Percentiles rank a stretch among this genome's conserved stretches.
Evolutionary conservation across 2,797 vertebrate genomes (phyloP).

Genomic region (Manis pentadactyla): DNA sequence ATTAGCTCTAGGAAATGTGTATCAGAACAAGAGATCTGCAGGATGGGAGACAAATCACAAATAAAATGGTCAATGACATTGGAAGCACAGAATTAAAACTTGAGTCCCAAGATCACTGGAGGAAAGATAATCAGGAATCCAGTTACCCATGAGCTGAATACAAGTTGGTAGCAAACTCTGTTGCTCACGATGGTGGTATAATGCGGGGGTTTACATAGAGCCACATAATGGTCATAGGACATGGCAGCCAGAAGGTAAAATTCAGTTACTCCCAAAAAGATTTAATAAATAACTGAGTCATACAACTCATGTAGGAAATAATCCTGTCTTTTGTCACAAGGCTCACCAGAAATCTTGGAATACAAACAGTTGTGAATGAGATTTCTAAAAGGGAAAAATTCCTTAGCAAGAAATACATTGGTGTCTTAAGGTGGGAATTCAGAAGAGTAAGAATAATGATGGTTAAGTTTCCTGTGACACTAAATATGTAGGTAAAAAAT

Average conservation of each 20-base stretch:
- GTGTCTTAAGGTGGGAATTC: constrained; percentile 30
- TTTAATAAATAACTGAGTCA: constrained; percentile 20
- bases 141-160: constrained; percentile 35
- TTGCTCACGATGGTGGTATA: constrained; percentile 62
- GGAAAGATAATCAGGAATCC: constrained; percentile 53
- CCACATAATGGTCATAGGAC: constrained; percentile 52
- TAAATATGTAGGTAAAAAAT: not conserved
- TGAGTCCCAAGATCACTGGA: constrained; percentile 38
- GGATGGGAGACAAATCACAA: constrained; percentile 66
- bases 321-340: not conserved
- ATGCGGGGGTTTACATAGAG: constrained; percentile 61
- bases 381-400: too few species aligned
- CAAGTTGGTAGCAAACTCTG: constrained; percentile 16
- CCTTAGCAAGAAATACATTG: constrained; percentile 49
- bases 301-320: constrained; percentile 45
- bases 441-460: constrained; percentile 10
- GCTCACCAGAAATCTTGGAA: constrained; percentile 20
- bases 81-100: constrained; percentile 58
- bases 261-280: constrained; percentile 5
- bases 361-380: too few species aligned
- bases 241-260: constrained; percentile 56
- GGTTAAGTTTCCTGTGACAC: constrained; percentile 19
- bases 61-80: constrained; percentile 64
- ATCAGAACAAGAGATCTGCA: constrained; percentile 54
- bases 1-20: constrained; percentile 9